Conservation (phyloP, 2,797 vertebrate species). For the Urocyon cinereoargenteus region DNA sequence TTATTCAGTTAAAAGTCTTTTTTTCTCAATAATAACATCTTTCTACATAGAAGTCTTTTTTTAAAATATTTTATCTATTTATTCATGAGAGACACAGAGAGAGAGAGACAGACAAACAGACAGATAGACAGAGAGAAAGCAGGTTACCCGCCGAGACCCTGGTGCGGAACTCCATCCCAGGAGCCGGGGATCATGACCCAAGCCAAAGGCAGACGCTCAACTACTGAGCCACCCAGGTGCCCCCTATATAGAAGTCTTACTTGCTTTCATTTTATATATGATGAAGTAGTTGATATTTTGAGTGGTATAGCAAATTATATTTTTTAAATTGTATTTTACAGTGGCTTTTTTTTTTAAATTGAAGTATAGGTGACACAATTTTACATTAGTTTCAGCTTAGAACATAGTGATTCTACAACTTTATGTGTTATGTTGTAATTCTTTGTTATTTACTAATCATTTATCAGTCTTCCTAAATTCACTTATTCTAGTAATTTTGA, state of each 20-base stretch:
- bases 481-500: neutral
- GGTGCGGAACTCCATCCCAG: too few species aligned
- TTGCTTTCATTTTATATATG: neutral
- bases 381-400: neutral
- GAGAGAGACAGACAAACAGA: too few species aligned
- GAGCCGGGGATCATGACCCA: too few species aligned
- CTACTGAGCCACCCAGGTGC: too few species aligned
- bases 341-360: neutral
- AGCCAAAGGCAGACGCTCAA: too few species aligned
- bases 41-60: neutral
- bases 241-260: neutral
- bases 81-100: too few species aligned
- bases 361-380: neutral
- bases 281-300: neutral
- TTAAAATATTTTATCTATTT: too few species aligned
- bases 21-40: neutral
- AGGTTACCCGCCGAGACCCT: too few species aligned
- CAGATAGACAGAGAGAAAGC: too few species aligned
- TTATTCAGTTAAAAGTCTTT: neutral
- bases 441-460: neutral
- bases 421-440: neutral
- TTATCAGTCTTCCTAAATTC: neutral
- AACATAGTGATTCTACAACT: neutral
- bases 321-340: neutral
- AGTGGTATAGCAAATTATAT: neutral